Percentiles rank a stretch among this genome's conserved stretches.
These are phyloP conservation scores for Morelia viridis DNA, from an alignment of 2,797 vertebrate species.

Conservation along the genomic window DNA sequence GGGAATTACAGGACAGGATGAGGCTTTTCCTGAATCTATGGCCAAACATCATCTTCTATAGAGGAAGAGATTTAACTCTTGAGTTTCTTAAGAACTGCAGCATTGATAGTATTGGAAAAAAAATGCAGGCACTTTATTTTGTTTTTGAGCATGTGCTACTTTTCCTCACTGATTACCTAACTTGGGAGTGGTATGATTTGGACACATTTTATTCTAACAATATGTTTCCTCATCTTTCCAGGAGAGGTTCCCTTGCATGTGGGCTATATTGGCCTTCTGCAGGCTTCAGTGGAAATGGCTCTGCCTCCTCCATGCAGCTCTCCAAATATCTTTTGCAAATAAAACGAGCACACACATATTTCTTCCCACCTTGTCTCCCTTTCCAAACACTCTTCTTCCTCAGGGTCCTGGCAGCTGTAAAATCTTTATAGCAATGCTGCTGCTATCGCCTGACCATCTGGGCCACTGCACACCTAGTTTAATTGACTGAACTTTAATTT, in stretches of 20 bases:
- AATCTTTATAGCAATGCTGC: slow-evolving; percentile 69
- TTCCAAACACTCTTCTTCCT: slow-evolving; percentile 60
- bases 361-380: slow-evolving; percentile 24
- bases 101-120: background rate
- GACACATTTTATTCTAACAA: background rate
- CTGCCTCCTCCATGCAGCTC: background rate
- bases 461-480: slow-evolving; percentile 72
- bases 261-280: background rate
- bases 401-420: slow-evolving; percentile 70
- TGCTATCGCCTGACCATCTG: slow-evolving; percentile 70
- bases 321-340: slow-evolving; percentile 27
- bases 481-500: slow-evolving; percentile 75
- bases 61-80: background rate
- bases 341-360: slow-evolving; percentile 6
- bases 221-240: background rate
- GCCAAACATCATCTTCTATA: background rate
- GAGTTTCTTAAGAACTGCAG: background rate
- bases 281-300: background rate
- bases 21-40: background rate
- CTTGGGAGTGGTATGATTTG: background rate
- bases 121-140: background rate
- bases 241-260: background rate
- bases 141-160: background rate
- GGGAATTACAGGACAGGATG: background rate
- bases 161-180: background rate